These are phyloP conservation scores for Priocnemis perturbator DNA, from an alignment of 2,888 invertebrate genomes.

Conservation along the genomic window DNA sequence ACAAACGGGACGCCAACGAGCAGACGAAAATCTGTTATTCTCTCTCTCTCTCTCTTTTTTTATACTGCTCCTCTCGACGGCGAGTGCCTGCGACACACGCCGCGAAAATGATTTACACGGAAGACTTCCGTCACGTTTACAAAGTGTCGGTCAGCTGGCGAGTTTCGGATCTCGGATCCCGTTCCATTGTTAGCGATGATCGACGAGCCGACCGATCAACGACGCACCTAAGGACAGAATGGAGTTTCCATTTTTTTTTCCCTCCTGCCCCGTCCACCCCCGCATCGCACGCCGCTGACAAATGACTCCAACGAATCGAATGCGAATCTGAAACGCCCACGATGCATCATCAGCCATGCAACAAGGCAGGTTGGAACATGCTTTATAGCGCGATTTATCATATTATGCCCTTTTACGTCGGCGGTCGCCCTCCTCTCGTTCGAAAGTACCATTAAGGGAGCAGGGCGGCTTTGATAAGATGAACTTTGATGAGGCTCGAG, in stretches of 20 bases:
- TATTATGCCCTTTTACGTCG: constrained; percentile 28
- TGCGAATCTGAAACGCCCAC: constrained; percentile 43
- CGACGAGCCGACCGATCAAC: constrained; percentile 49
- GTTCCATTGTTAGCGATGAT: constrained; percentile 50
- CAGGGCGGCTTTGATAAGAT: no score
- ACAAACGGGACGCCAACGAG: no score
- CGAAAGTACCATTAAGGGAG: neutral
- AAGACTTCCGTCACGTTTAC: constrained; percentile 37
- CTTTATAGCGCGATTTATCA: constrained; percentile 51
- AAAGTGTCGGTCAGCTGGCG: constrained; percentile 42
- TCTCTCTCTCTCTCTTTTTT: no score
- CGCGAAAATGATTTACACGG: constrained; percentile 19
- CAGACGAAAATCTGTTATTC: no score
- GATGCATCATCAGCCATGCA: constrained; percentile 52
- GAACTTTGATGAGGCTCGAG: no score
- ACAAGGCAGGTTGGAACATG: constrained; percentile 39
- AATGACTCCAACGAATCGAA: constrained; percentile 53
- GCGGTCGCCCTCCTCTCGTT: neutral
- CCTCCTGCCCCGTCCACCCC: neutral
- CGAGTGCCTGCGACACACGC: no score
- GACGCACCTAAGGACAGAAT: constrained; percentile 51
- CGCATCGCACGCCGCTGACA: constrained; percentile 42
- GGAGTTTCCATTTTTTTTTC: constrained; percentile 48
- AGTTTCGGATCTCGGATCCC: constrained; percentile 20
- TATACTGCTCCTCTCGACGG: no score